These are phyloP conservation scores for Gobio gobio DNA, from an alignment of 2,113 vertebrate species.

Conservation along the genomic window DNA sequence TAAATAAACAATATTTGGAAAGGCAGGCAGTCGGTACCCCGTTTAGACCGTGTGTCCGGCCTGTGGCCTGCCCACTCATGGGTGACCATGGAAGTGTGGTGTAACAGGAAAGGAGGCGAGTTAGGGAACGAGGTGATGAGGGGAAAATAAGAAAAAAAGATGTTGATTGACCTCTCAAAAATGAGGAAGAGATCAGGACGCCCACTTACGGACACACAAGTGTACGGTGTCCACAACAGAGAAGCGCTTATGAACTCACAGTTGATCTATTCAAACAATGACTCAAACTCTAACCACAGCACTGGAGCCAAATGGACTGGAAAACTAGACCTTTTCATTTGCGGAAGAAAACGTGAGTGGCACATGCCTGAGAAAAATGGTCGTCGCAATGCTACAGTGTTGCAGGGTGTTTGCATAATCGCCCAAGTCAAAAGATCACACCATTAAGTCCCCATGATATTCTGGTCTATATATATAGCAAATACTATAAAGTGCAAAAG, in stretches of 20 bases:
- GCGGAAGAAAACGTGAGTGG: background rate
- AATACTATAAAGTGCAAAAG: too few species aligned
- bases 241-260: background rate
- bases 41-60: slow-evolving; percentile 40
- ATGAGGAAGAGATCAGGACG: slow-evolving; percentile 51
- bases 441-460: too few species aligned
- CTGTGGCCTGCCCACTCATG: slow-evolving; percentile 65
- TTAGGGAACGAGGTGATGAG: slow-evolving; percentile 61
- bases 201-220: slow-evolving; percentile 72
- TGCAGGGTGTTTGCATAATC: background rate
- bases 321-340: slow-evolving; percentile 1
- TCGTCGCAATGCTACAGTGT: background rate
- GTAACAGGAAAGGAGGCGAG: slow-evolving; percentile 76
- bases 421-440: background rate
- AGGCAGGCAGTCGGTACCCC: slow-evolving; percentile 60
- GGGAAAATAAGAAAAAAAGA: slow-evolving; percentile 71
- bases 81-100: slow-evolving; percentile 61
- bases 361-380: background rate
- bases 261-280: slow-evolving; percentile 16
- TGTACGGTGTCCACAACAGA: slow-evolving; percentile 59
- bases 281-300: background rate
- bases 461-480: too few species aligned
- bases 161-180: slow-evolving; percentile 70
- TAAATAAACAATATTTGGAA: slow-evolving; percentile 70
- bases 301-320: background rate